phyloP scores from a whole-genome alignment of 2,113 vertebrate genomes.

The Crotalus helleri region DNA sequence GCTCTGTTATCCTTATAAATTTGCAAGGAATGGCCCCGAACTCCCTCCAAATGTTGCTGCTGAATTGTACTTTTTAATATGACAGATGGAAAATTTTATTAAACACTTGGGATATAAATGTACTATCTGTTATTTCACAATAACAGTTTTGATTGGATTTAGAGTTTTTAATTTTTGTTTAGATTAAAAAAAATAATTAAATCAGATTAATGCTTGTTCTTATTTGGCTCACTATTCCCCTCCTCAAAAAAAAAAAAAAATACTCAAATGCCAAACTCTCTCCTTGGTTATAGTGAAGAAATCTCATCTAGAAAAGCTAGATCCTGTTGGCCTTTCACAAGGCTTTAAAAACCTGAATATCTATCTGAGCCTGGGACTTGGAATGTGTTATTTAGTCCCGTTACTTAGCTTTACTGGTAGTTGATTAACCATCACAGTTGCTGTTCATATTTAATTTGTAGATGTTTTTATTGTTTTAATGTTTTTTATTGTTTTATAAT shows the following conservation, averaged over 20 bases:
- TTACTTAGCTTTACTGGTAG: not conserved
- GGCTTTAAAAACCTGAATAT: not conserved
- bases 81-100: not conserved
- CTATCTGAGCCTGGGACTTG: not conserved
- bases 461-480: not conserved
- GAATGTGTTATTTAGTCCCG: not conserved
- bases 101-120: not conserved
- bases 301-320: not conserved
- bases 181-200: not conserved
- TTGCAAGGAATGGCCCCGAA: not conserved
- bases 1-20: not conserved
- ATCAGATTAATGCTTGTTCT: not conserved
- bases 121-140: not conserved
- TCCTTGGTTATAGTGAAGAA: not conserved
- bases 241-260: not conserved
- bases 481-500: not conserved
- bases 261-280: not conserved
- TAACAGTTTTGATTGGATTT: not conserved
- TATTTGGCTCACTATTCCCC: not conserved
- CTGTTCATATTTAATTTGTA: not conserved
- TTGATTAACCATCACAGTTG: not conserved
- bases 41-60: not conserved
- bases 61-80: not conserved
- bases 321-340: not conserved
- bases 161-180: not conserved